phyloP scores from a whole-genome alignment of 2,113 vertebrate genomes.

The Bufo gargarizans region DNA sequence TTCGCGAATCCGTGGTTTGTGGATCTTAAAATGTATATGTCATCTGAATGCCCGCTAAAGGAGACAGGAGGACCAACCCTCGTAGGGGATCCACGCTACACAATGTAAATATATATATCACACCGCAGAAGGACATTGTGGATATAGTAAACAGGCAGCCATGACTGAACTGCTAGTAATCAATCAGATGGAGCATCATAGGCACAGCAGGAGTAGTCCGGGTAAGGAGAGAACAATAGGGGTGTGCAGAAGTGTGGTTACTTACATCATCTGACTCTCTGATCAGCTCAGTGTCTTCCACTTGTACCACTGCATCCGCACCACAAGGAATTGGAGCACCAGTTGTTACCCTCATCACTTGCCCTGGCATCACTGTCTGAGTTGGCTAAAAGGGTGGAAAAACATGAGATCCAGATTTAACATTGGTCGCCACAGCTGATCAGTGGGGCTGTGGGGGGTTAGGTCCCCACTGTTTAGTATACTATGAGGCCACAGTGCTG shows the following conservation, averaged over 20 bases:
- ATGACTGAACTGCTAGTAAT: neutral
- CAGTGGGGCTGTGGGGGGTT: too few species aligned
- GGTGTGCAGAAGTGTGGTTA: slow-evolving; percentile 38
- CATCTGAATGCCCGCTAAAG: too few species aligned
- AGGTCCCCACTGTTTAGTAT: too few species aligned
- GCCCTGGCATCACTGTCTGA: slow-evolving; percentile 98
- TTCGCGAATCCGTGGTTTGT: too few species aligned
- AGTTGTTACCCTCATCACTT: slow-evolving; percentile 98
- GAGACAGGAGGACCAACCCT: too few species aligned
- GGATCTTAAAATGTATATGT: too few species aligned
- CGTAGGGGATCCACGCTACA: too few species aligned
- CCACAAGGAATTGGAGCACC: slow-evolving; percentile 98
- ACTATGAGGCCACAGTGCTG: too few species aligned
- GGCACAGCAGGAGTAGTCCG: neutral
- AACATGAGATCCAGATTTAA: neutral
- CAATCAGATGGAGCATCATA: neutral
- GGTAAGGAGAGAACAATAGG: neutral
- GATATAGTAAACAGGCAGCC: too few species aligned
- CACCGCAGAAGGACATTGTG: neutral
- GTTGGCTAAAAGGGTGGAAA: slow-evolving; percentile 80
- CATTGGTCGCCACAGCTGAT: neutral
- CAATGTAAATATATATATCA: too few species aligned
- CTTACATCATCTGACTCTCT: slow-evolving; percentile 97
- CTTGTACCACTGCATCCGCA: slow-evolving; percentile 97
- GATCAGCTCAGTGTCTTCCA: slow-evolving; percentile 97